Base-by-base conservation (phyloP, 2,888 invertebrate species). In the Bembecia ichneumoniformis region DNA sequence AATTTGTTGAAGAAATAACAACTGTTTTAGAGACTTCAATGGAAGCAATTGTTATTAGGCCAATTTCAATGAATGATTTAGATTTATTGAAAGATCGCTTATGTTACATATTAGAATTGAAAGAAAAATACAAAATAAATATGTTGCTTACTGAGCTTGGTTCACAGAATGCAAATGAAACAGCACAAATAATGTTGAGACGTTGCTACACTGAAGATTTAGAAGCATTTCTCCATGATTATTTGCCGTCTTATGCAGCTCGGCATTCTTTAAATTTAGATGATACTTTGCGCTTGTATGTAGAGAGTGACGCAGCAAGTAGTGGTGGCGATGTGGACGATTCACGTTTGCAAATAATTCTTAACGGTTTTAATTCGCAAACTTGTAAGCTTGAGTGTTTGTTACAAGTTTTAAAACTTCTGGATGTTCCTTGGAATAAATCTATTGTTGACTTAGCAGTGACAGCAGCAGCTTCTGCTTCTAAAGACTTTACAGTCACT, bases 201-300 rank as follows among this genome's bases (percentile, higher is more conserved):
- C 72, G 88, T n/a, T 84, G 86, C 56, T 87, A 87, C 54, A 83
- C 82, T 44, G 88, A 88, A 70, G 88, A 88, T 62, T 62, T 88
- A 20, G 67, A 74, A 60, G 52, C 60, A 34, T 83, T 84, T 62
- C 63, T 88, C 55, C 71, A 73, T 53, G 69, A 80, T 51, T 87
- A 79, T 64, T 74, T 88, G 50, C 75, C 81, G n/a, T 62, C 66
- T 17, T 88, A 78, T 71, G 73, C 80, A 47, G 70, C 77, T 47
- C 65, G 77, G 47, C 70, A 86, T 64, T 63, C 72, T 54, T 77
- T 88, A 66, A 86, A 86, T 59, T 62, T 81, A 49, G 88, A 88
- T 63, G 77, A 79, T 51, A 75, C 77, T 52, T 61, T 88, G 36
- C 63, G 68, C 54, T 71, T 74, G n/a, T 83, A 75, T 58, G 72